Base-by-base conservation (phyloP, 2,888 invertebrate genomes). In the Nomada goodeniana region DNA sequence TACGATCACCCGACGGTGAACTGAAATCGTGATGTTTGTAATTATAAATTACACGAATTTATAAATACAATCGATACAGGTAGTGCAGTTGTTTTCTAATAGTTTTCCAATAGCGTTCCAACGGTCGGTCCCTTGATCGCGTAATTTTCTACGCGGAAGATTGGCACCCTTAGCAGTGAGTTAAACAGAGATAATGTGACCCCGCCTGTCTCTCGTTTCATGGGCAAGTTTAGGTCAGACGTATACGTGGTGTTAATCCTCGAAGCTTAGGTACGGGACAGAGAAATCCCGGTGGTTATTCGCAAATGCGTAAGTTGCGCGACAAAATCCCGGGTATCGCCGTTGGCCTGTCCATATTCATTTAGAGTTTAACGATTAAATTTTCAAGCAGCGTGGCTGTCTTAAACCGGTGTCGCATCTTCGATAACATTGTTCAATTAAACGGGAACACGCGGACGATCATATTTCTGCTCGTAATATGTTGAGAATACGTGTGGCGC, bases 221-320 rank as follows among this genome's bases (percentile, higher is more conserved):
- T 53, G 77, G 80, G 78, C 76, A 86, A 79, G 83, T 87, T 83
- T 86, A 88, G 79, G 87, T 75, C 82, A 80, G 76, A 85, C 85
- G 82, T 87, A 76, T 82, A 85, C 76, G 82, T 72, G 80, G 83
- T 87, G 86, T 75, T 92, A 91, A 91, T 92, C 90, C 89, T 83
- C 52, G 67, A 80, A 87, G 89, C 88, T 91, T 90, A 89, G 82
- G 81, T 70, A 70, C 76, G 86, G 86, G 88, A 84, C 86, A 84
- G 76, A 84, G 82, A 89, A 92, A 91, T 92, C 92, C 91, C 89
- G 81, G 72, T 80, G 90, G 89, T 89, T 85, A 89, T 89, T 91
- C 89, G 85, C 83, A 84, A 85, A 89, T 89, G 83, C 89, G 86
- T 84, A 82, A 84, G 82, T 88, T 78, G 86, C 76, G 80, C 82